These are phyloP conservation scores for Trichonephila clavata DNA, from an alignment of 1,140 invertebrate genomes.

Conservation along the genomic window DNA sequence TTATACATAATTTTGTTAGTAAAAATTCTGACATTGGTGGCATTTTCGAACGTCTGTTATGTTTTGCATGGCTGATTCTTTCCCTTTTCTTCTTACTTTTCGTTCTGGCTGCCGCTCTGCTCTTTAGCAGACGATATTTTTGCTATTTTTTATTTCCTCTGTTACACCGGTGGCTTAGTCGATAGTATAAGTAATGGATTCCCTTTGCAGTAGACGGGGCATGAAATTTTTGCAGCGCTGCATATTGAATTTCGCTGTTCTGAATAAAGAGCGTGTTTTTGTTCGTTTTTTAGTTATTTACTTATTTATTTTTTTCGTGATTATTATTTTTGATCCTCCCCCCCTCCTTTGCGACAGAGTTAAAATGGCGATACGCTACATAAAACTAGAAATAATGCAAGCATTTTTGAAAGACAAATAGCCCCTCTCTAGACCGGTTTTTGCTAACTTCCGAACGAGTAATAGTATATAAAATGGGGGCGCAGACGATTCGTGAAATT, in stretches of 20 bases:
- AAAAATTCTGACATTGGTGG: conserved; percentile 61
- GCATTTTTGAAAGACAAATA: conserved; percentile 66
- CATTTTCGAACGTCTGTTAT: conserved; percentile 58
- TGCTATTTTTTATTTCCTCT: conserved; percentile 25
- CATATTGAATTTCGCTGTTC: conserved; percentile 62
- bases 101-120: conserved; percentile 13
- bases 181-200: conserved; percentile 69
- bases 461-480: conserved; percentile 4
- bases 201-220: conserved; percentile 39
- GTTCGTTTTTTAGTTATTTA: neutral
- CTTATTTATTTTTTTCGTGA: neutral
- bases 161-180: conserved; percentile 62
- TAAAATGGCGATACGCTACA: conserved; percentile 54
- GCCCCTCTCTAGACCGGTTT: conserved; percentile 21
- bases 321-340: neutral
- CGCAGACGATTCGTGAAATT: conserved; percentile 1
- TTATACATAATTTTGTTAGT: conserved; percentile 54
- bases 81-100: conserved; percentile 8
- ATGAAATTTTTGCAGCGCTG: conserved; percentile 57
- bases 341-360: neutral
- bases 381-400: conserved; percentile 63
- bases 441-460: neutral
- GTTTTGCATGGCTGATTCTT: conserved; percentile 49
- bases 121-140: conserved; percentile 46
- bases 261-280: conserved; percentile 3